Conservation (phyloP, 2,797 vertebrate species). For the Balearica regulorum region DNA sequence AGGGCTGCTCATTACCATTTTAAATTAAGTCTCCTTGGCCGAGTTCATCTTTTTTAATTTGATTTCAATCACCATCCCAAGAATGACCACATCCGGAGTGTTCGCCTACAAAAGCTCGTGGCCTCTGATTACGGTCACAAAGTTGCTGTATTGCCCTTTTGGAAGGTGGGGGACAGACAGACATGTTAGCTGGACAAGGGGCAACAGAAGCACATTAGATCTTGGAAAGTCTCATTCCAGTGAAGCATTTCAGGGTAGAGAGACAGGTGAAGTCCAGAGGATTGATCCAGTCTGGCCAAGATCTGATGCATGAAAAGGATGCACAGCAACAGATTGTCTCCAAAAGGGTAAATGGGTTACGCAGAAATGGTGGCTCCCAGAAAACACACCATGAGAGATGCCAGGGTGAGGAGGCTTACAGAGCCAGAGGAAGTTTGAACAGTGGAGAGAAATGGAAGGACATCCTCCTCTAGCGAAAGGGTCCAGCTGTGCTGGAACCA, state of each 20-base stretch:
- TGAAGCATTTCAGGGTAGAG: not conserved
- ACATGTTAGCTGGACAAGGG: not conserved
- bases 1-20: not conserved
- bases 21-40: not conserved
- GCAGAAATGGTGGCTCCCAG: not conserved
- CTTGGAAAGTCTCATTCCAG: not conserved
- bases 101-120: not conserved
- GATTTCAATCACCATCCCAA: not conserved
- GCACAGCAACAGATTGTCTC: not conserved
- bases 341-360: not conserved
- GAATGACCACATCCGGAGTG: not conserved
- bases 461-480: not conserved
- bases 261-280: not conserved
- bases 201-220: not conserved
- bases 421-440: not conserved
- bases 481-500: not conserved
- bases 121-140: not conserved
- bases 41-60: not conserved
- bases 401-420: not conserved
- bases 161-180: not conserved
- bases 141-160: not conserved
- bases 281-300: not conserved
- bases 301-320: not conserved
- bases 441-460: not conserved
- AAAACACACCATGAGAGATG: not conserved